Base-by-base conservation (phyloP, 2,797 vertebrate genomes). In the Esox masquinongy region DNA sequence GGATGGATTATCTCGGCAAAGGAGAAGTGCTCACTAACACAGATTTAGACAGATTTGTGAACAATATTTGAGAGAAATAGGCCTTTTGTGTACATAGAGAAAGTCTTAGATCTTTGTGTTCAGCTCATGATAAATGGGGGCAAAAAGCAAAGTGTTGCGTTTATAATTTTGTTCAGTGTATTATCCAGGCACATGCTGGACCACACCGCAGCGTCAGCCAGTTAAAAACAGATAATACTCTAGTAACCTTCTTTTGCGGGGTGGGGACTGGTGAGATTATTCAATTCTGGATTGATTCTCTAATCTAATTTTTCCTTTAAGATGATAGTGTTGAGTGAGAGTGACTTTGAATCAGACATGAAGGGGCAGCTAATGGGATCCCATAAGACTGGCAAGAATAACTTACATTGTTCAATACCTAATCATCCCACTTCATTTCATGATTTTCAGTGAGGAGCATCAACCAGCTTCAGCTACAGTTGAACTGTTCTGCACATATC, bases 201-300 rank as follows among this genome's bases (percentile, higher is more conserved):
- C 1, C 56, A 68, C 75, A 66, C 51, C 77, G 81, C 77, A 51
- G 68, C 70, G 59, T 47, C 53, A 39, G 39, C 50, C 39, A 76
- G 15, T 68, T 36, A 43, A 6, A 84, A 85, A 74, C 74, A 8
- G 74, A 83, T 84, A 83, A 84, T 68, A 79, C 78, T 39, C 76
- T 72, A 70, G 50, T 68, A 79, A 78, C 78, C 84, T 76, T 77
- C n/a, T 81, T 61, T 19, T 11, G 47, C 8, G 5, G 51, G 51
- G 51, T 15, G 12, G 51, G 64, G 15, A 22, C 69, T 26, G 69
- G 51, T 51, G 36, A 49, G 69, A 29, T 71, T 51, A 71, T 51
- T 71, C 47, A 24, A 14, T 76, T 77, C 80, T 50, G 63, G 68
- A 74, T 68, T 67, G 9, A 74, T 77, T 70, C 68, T 17, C 19